Evolutionary conservation across 2,797 vertebrate species (phyloP).

Genomic region (Xenentodon cancila): DNA sequence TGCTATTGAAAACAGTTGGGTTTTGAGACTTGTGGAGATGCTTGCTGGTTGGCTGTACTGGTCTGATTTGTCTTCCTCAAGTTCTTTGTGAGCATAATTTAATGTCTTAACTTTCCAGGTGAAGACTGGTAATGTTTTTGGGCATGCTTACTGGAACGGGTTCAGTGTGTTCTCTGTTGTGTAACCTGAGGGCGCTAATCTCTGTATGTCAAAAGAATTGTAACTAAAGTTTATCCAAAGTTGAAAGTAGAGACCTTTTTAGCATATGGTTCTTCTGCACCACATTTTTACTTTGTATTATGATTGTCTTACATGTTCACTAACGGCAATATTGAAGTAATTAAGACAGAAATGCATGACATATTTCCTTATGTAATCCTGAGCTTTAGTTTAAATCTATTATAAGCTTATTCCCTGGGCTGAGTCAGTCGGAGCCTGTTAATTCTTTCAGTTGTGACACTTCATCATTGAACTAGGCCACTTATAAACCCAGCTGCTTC

Average conservation of each 20-base stretch:
- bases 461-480: slow-evolving; percentile 74
- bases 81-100: slow-evolving; percentile 15
- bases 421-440: slow-evolving; percentile 60
- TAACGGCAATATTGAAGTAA: slow-evolving; percentile 3
- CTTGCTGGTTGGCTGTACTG: slow-evolving; percentile 10
- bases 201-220: slow-evolving; percentile 9
- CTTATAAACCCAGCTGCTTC: slow-evolving; percentile 59
- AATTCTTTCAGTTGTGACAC: slow-evolving; percentile 65
- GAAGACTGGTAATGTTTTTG: slow-evolving; percentile 16
- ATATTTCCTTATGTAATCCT: slow-evolving; percentile 24
- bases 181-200: slow-evolving; percentile 19
- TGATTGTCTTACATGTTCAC: not conserved
- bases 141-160: slow-evolving; percentile 10
- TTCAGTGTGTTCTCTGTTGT: slow-evolving; percentile 27
- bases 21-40: slow-evolving; percentile 33
- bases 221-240: slow-evolving; percentile 6
- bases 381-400: slow-evolving; percentile 51
- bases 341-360: not conserved
- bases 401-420: slow-evolving; percentile 58
- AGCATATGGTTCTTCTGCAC: not conserved
- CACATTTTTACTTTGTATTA: not conserved
- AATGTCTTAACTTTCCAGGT: slow-evolving; percentile 21
- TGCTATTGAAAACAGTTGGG: slow-evolving; percentile 34
- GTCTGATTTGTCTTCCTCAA: slow-evolving; percentile 11
- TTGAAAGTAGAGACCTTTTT: not conserved